Conservation (phyloP, 2,113 vertebrate species). For the Crotalus helleri region DNA sequence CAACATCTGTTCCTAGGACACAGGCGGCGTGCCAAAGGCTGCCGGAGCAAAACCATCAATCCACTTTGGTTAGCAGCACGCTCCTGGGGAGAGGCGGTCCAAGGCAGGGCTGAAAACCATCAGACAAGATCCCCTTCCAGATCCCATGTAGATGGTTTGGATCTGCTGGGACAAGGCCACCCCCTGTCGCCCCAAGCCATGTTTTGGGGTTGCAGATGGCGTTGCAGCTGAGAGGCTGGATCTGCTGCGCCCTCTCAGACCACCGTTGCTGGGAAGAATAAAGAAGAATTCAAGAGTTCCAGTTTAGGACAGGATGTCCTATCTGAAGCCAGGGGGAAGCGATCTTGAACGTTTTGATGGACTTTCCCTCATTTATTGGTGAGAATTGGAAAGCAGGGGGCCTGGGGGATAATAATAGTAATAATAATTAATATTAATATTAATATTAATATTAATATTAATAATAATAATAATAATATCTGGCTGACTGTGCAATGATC, state of each 20-base stretch:
- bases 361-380: constrained; percentile 88
- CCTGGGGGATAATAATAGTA: not conserved
- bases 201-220: constrained; percentile 26
- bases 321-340: constrained; percentile 70
- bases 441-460: too few species aligned
- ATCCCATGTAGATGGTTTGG: not conserved
- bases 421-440: too few species aligned
- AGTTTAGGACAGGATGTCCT: constrained; percentile 69
- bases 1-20: constrained; percentile 23
- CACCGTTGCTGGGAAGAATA: not conserved
- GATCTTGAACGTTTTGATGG: constrained; percentile 80
- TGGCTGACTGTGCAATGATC: too few species aligned
- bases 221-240: not conserved
- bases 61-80: not conserved
- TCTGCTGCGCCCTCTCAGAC: fast-evolving
- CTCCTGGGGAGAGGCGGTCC: fast-evolving
- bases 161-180: too few species aligned
- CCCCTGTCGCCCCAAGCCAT: fast-evolving
- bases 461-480: too few species aligned
- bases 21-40: not conserved
- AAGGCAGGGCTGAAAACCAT: not conserved
- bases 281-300: not conserved
- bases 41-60: not conserved
- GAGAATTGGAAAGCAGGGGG: constrained; percentile 36
- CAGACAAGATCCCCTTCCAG: not conserved